Evolutionary conservation across 2,797 vertebrate genomes (phyloP).

Genomic region (Anisognathus igniventris): DNA sequence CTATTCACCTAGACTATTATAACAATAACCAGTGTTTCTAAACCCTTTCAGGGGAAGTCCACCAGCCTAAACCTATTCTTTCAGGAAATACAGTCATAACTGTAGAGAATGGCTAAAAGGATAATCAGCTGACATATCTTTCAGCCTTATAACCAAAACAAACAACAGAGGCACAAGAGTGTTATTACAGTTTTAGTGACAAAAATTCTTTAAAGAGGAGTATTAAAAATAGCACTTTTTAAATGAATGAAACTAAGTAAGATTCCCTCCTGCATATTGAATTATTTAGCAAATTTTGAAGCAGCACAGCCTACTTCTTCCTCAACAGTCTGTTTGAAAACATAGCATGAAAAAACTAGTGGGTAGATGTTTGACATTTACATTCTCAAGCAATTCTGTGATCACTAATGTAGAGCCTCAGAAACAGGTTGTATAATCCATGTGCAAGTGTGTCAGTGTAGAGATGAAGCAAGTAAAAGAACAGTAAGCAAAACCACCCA

Average conservation of each 20-base stretch:
- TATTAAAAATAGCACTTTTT: neutral
- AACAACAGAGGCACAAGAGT: neutral
- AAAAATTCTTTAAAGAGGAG: neutral
- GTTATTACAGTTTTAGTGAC: neutral
- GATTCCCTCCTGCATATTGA: neutral
- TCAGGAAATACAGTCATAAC: neutral
- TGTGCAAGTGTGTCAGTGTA: neutral
- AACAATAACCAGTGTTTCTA: neutral
- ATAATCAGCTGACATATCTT: neutral
- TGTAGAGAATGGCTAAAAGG: neutral
- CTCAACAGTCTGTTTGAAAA: neutral
- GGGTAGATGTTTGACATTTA: slow-evolving; percentile 6
- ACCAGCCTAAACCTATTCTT: neutral
- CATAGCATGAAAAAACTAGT: neutral
- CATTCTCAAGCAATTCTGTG: neutral
- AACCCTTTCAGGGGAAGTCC: neutral
- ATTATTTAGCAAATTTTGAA: neutral
- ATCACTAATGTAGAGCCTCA: neutral
- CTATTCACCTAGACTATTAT: neutral
- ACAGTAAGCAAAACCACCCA: neutral
- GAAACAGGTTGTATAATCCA: neutral
- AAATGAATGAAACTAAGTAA: neutral
- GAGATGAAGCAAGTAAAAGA: rapidly evolving
- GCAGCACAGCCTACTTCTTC: neutral
- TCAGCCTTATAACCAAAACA: neutral